Evolutionary conservation across 2,888 invertebrate species (phyloP), one percentile per base, ranked within the genome.

Genomic region (Falcaria lacertinaria): DNA sequence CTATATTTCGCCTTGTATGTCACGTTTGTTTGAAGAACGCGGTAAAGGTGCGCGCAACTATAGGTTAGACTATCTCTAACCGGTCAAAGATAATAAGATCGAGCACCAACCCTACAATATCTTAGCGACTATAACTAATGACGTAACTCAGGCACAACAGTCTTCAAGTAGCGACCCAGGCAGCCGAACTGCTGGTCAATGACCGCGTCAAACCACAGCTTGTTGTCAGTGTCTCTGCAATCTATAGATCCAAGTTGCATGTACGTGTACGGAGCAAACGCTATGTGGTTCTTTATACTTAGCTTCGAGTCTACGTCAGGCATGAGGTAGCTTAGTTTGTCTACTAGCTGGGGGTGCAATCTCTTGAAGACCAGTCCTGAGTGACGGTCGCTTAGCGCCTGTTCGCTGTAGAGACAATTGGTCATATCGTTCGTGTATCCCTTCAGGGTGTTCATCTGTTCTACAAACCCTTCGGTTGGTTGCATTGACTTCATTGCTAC

Each of bases 221-320:
- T 74, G 41, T 80, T 82, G 32, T 71, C 73, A 0, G 63, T 64
- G 5, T 75, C 70, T 2, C 52, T 57, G 1, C 60, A 47, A 6
- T 79, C 67, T 0, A 67, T 45, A 0, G 50, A 64, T 8, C 64
- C 64, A 0, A 77, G 33, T 5, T 64, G 56, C 41, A 70, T 49
- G 34, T 74, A 80, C 0, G 80, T 85, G 48, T 83, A 80, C 0
- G 82, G 71, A 0, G 80, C 76, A 39, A 89, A 77, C 0, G 89
- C 88, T 41, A 83, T 46, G 46, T 83, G 82, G 39, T 83, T 83
- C 28, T 77, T 58, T 32, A 89, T 54, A 53, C 84, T 83, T 1
- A 84, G 54, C 16, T 69, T 71, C 0, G 69, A 48, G 33, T 87
- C 81, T 0, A 71, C 69, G 1, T 78, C 72, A 0, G 85, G 79